Base-by-base conservation (phyloP, 1,140 invertebrate species). In the Bombus picipes region DNA sequence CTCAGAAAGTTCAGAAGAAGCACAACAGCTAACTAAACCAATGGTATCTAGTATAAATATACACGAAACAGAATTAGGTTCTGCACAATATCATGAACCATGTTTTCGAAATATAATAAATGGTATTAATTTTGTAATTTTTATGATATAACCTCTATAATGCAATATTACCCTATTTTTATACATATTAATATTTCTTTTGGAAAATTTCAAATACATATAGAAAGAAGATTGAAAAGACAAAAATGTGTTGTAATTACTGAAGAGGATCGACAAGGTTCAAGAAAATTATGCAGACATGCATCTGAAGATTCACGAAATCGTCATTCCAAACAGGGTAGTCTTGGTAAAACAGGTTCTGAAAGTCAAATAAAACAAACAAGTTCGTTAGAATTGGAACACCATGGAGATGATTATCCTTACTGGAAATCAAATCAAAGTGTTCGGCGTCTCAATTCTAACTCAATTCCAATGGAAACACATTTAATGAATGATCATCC, bases 1-100 rank as follows among this genome's bases (percentile, higher is more conserved):
- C 94, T 98, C 98, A 0, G 98, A 98, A 93, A 98, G 98, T 89
- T 97, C 97, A 86, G 96, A 96, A 88, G 96, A 96, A 83, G 93
- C 93, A 22, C 91, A 94, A 32, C 93, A 94, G 74, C 87, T 95
- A 47, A 92, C 89, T 71, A 94, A 94, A 79, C 92, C 92, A 41
- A 91, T 91, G 53, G 91, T 93, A 37, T 91, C 93, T 10, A 91
- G 87, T 80, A 91, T 93, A 66, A 93, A 94, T 86, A 91, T 94
- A 34, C 92, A 94, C 6, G 92, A 94, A 87, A 88, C 91, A 81
- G 95, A 95, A 87, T 82, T 93, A 72, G 88, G 90, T 76, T 91
- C 91, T 28, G 87, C 93, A 10, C 91, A 93, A n/a, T 92, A 93
- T 68, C 89, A 90, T 81, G 91, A 92, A 66, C 86, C 90, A 72